Base-by-base conservation (phyloP, 1,140 invertebrate genomes). In the Pseudomyrmex dendroicus region DNA sequence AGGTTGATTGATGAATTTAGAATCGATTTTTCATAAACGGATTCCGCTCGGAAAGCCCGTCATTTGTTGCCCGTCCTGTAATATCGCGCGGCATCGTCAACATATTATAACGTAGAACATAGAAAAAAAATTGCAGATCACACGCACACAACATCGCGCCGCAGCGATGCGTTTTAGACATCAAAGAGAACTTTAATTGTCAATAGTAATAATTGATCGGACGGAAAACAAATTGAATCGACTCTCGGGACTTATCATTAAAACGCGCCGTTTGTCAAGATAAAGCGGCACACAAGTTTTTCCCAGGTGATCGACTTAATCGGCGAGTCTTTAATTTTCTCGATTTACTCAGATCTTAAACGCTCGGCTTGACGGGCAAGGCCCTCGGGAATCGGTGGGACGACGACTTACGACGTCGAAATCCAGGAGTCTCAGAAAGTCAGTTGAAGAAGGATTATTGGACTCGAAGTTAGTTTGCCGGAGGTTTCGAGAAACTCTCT, bases 301-400 rank as follows among this genome's bases (percentile, higher is more conserved):
- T 57, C 13, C 13, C 15, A 46, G 15, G 8, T 56, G 77, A 84
- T 61, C 50, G 73, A 68, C 44, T 78, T 84, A 78, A 80, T 84
- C 73, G 48, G n/a, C 48, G 25, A 48, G 46, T 46, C 62, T 84
- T 84, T 84, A 84, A 84, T 61, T 84, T 84, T 83, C 83, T 64
- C 61, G 22, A 54, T 82, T 82, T 82, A 63, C 17, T 56, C 10
- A 20, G 48, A 17, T 82, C 78, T 82, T 82, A 63, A 82, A 74
- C 17, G 70, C 59, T 63, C 59, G 48, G 15, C 59, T 82, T 63
- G 20, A 63, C 59, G 72, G 5, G 5, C 22, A 62, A 57, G 52
- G 57, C 48, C 22, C 25, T 56, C 35, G 70, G 74, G 78, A 82
- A 82, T 74, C 48, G 25, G 70, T 17, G 57, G 48, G 35, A 56